Evolutionary conservation across 2,888 invertebrate genomes (phyloP).

Genomic region (Gibbula magus): DNA sequence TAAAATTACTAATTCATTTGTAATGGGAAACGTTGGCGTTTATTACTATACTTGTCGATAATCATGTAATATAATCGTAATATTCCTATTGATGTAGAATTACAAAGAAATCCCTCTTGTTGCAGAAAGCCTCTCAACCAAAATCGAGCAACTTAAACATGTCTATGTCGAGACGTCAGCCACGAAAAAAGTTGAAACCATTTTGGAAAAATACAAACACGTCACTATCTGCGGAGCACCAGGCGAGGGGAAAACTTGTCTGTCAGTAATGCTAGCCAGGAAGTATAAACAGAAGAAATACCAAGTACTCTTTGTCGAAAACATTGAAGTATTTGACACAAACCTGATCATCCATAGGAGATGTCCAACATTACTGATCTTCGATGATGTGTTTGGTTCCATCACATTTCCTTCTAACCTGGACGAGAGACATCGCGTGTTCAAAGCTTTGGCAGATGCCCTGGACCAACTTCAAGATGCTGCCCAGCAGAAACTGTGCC

Average conservation of each 20-base stretch:
- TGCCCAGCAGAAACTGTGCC: not conserved
- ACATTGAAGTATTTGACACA: not conserved
- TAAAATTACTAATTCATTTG: too few species aligned
- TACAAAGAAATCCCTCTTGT: too few species aligned
- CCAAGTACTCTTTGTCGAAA: not conserved
- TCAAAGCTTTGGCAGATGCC: not conserved
- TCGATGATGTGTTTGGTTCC: not conserved
- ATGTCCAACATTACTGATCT: not conserved
- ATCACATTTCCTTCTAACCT: not conserved
- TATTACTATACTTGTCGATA: too few species aligned
- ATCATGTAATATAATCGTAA: too few species aligned
- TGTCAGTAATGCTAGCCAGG: not conserved
- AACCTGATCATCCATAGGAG: not conserved
- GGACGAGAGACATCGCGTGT: not conserved
- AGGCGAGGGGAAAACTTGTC: not conserved
- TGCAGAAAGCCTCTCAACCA: too few species aligned
- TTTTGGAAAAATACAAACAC: not conserved
- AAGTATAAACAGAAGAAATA: not conserved
- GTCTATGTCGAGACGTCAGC: too few species aligned
- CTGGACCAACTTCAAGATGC: not conserved
- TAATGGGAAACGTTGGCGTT: too few species aligned
- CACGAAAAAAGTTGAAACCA: too few species aligned
- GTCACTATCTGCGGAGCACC: not conserved
- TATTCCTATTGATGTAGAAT: too few species aligned
- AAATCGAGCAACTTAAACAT: too few species aligned